Evolutionary conservation across 2,797 vertebrate genomes (phyloP), one percentile per base, ranked within the genome.

Genomic region (Gambelia wislizenii): DNA sequence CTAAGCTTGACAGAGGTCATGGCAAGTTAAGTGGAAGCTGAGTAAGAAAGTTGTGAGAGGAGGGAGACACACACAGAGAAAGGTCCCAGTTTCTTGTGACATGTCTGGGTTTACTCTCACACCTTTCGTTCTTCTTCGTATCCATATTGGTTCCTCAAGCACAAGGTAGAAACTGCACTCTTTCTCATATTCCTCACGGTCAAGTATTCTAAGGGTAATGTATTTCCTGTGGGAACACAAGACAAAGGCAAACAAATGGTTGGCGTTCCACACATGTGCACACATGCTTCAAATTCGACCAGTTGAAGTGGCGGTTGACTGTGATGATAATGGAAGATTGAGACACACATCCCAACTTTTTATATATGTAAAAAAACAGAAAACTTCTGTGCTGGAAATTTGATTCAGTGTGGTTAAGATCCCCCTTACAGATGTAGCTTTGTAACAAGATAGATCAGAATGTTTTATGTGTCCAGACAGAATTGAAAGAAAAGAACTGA

Each of bases 161-260:
- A 98, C 97, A 97, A 99, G 95, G 98, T 96, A 98, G 98, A 99
- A 99, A 97, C 95, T 98, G 97, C 98, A 97, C 97, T 98, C 98
- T 97, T 98, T 99, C 97, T 98, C 97, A 97, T 99, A 99, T 96
- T 98, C 98, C 96, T 98, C 98, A 90, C 97, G 98, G 97, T 99
- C 98, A 97, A 97, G 96, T 96, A 99, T 97, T 97, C 95, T 98
- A 98, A 99, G 97, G 91, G 95, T 95, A 97, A 99, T 97, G 96
- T 96, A 97, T 97, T 99, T 99, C 98, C 99, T 99, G 99, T 98
- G 98, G 97, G 97, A 98, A 99, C 97, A 99, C 97, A 98, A 98
- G 97, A 97, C 97, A 98, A 97, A 98, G 97, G 97, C 97, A 97
- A 98, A 98, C 97, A 98, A 94, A 96, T 97, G 98, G 97, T 97